Percentiles rank a stretch among this genome's conserved stretches.
Evolutionary conservation across 2,888 invertebrate genomes (phyloP).

Genomic region (Troides aeacus): DNA sequence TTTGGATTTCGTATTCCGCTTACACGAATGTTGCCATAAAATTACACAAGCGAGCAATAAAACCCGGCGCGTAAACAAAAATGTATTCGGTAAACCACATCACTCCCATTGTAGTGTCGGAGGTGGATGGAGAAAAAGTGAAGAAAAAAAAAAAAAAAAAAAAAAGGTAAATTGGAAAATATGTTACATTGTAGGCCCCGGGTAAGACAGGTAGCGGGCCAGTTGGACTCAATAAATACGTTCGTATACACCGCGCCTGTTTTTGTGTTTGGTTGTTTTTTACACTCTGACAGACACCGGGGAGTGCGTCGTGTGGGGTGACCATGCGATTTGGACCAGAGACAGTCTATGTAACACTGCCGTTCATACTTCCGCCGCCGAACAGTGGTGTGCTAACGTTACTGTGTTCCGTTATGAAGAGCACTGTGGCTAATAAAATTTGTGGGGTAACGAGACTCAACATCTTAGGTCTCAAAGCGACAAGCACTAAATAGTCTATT

Average conservation of each 20-base stretch:
- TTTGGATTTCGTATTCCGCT: constrained; percentile 7
- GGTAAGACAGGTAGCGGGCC: constrained; percentile 57
- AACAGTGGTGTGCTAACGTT: no score
- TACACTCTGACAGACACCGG: constrained; percentile 41
- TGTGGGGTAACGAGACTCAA: no score
- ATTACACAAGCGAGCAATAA: constrained; percentile 27
- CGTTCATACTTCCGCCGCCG: no score
- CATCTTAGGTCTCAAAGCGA: no score
- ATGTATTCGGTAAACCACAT: constrained; percentile 38
- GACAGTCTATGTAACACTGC: no score
- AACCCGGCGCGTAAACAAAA: constrained; percentile 32
- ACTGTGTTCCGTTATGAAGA: no score
- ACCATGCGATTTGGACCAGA: background rate
- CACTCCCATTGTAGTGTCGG: constrained; percentile 28
- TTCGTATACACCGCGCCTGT: constrained; percentile 33
- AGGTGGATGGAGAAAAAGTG: background rate
- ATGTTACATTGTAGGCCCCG: constrained; percentile 42
- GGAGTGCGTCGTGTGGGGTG: constrained; percentile 24
- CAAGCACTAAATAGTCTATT: no score
- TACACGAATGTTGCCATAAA: constrained; percentile 17
- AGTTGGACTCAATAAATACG: constrained; percentile 44
- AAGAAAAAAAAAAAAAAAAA: constrained; percentile 25
- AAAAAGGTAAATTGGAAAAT: constrained; percentile 32
- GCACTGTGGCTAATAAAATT: no score
- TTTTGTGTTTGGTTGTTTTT: constrained; percentile 36